Base-by-base conservation (phyloP, 2,888 invertebrate genomes). In the Lithodes maja region DNA sequence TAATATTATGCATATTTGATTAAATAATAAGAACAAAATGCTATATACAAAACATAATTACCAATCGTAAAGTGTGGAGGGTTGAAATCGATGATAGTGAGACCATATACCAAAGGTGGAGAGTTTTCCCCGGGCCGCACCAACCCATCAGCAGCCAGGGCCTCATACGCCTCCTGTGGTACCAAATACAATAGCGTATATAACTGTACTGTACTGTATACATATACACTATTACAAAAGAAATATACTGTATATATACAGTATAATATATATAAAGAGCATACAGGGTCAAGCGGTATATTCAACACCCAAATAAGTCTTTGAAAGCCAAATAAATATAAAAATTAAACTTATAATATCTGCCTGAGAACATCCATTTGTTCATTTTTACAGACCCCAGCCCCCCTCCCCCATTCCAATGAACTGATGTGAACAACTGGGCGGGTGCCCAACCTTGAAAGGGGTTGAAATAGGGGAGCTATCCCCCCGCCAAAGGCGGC, bases 111-210 rank as follows among this genome's bases (percentile, higher is more conserved):
- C 55, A 99, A 94, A 0, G 98, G 97, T 52, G 96, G 94, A 89
- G 96, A 96, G 69, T 94, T 95, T 87, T 95, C 94, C 0, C 94
- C 94, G 0, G 99, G 98, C 88, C 98, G 94, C 2, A 99, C 95
- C 0, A 96, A 95, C 0, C 99, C 99, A 93, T 96, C 94, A 0
- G 95, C 94, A 5, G 98, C 98, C 89, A 99, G 93, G 33, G 88
- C 91, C 88, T 99, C 97, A 94, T 97, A 99, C 9, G 98, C 98
- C 77, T 96, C 95, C 94, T 99, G 97, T 52, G 0, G 33, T 5
- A 33, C 33, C 33, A 33, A 33, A 33, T 33, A 33, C 33, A 7
- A 68, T 68, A 15, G 15, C 68, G 15, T 12, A 12, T 68, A 68
- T 68, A 7, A 68, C 15, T 68, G 68, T 68, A 68, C 68, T 68